Conservation (phyloP, 2,797 vertebrate species). For the Sebastes jordani region DNA sequence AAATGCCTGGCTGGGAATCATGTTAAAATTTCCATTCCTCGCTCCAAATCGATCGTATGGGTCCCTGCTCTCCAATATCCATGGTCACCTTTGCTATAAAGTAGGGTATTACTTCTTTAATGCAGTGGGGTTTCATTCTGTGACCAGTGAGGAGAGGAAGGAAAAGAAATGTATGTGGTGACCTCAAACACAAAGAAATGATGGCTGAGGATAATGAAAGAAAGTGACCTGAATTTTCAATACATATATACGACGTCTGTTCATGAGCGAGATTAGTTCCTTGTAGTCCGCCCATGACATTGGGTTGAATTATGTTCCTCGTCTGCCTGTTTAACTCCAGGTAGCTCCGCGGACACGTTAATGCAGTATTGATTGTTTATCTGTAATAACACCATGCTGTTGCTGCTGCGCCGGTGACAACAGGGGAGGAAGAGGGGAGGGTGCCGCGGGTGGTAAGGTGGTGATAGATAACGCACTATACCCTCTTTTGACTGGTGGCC, state of each 20-base stretch:
- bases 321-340: constrained; percentile 60
- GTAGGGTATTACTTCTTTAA: constrained; percentile 69
- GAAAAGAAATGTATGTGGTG: constrained; percentile 58
- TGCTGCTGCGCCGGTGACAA: constrained; percentile 32
- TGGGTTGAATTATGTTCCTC: constrained; percentile 63
- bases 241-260: not conserved
- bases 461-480: constrained; percentile 64
- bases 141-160: constrained; percentile 60
- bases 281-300: constrained; percentile 55
- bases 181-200: constrained; percentile 67
- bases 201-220: constrained; percentile 58
- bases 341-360: constrained; percentile 58
- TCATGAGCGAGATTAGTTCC: constrained; percentile 55
- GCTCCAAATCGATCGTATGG: constrained; percentile 73
- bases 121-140: constrained; percentile 59
- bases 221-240: constrained; percentile 49
- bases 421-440: not conserved
- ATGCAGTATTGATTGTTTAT: constrained; percentile 81
- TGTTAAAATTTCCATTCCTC: constrained; percentile 74
- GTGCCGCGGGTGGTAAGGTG: constrained; percentile 40
- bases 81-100: constrained; percentile 78
- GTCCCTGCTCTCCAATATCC: constrained; percentile 69
- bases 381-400: constrained; percentile 66
- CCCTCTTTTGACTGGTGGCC: constrained; percentile 58
- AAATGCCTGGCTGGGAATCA: constrained; percentile 65